These are phyloP conservation scores for Argynnis bischoffii DNA, from an alignment of 2,888 invertebrate species.

Conservation along the genomic window DNA sequence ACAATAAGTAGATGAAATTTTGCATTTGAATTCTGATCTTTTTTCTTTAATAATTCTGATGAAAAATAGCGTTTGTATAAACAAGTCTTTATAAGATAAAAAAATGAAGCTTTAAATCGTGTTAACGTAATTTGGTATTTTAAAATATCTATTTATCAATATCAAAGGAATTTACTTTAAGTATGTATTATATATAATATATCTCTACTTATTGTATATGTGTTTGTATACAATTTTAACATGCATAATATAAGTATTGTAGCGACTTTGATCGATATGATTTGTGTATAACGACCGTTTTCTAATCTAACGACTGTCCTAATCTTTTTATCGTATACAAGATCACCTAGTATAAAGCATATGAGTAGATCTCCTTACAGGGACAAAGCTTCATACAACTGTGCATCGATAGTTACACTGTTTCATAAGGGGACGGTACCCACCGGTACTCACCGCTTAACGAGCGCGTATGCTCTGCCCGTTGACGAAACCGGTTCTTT, in stretches of 20 bases:
- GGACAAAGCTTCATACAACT: too few relatives aligned
- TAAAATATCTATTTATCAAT: slow-evolving; percentile 31
- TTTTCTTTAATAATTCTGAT: slow-evolving; percentile 44
- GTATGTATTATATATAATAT: slow-evolving; percentile 26
- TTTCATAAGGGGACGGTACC: too few relatives aligned
- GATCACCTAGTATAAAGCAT: too few relatives aligned
- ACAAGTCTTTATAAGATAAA: slow-evolving; percentile 58
- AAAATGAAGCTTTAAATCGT: slow-evolving; percentile 79
- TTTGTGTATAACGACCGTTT: background rate
- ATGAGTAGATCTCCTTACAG: too few relatives aligned
- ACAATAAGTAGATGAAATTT: slow-evolving; percentile 74
- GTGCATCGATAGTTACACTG: too few relatives aligned
- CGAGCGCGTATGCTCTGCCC: too few relatives aligned
- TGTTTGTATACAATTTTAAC: slow-evolving; percentile 19
- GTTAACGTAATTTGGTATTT: slow-evolving; percentile 59
- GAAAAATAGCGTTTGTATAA: slow-evolving; percentile 49
- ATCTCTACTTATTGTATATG: slow-evolving; percentile 34
- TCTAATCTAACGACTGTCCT: background rate
- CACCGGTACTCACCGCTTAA: too few relatives aligned
- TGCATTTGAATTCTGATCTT: slow-evolving; percentile 44
- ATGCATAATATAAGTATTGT: background rate
- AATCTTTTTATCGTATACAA: too few relatives aligned
- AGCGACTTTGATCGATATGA: background rate
- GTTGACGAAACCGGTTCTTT: too few relatives aligned
- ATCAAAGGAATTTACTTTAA: slow-evolving; percentile 30